Base-by-base conservation (phyloP, 1,140 invertebrate genomes). In the Zophobas morio region DNA sequence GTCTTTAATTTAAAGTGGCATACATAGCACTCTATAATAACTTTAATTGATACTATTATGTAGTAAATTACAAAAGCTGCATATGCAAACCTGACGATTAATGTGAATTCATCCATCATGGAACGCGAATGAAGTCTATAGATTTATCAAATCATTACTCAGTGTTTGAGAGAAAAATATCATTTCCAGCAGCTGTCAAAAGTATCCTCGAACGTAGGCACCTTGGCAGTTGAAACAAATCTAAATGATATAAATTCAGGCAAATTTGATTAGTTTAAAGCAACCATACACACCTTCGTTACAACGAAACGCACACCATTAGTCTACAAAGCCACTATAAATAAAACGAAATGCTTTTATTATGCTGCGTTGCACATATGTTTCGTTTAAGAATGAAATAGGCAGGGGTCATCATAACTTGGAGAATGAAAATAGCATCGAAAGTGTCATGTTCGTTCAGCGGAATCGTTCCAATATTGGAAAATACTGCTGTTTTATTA, bases 401-500 rank as follows among this genome's bases (percentile, higher is more conserved):
- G 40, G 39, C 20, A 0, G 36, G 39, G 60, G 60, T 66, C 60
- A 66, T 66, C 60, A 66, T 66, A 66, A 51, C 49, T 51, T 20
- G 49, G 49, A 51, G 49, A 51, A 51, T 51, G 49, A 51, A 51
- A 66, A 66, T 66, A 66, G 37, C 60, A n/a, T 20, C n/a, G 60
- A 66, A 66, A 66, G 33, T 66, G 60, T 42, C 60, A 47, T 20
- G 49, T 51, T 20, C 49, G 49, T 20, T 20, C 49, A 46, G n/a
- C 60, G 37, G 56, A 60, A 60, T 60, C n/a, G 56, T 35, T 34
- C 47, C 34, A 6, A 53, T 76, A 76, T 76, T 76, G 75, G 75
- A 76, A 76, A 76, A 76, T 76, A 76, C 66, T 76, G 75, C 53
- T 46, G 56, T 76, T 76, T 76, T 76, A 76, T 76, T 76, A 70